These are phyloP conservation scores for Acrobasis repandana DNA, from an alignment of 2,888 invertebrate species.

Conservation along the genomic window DNA sequence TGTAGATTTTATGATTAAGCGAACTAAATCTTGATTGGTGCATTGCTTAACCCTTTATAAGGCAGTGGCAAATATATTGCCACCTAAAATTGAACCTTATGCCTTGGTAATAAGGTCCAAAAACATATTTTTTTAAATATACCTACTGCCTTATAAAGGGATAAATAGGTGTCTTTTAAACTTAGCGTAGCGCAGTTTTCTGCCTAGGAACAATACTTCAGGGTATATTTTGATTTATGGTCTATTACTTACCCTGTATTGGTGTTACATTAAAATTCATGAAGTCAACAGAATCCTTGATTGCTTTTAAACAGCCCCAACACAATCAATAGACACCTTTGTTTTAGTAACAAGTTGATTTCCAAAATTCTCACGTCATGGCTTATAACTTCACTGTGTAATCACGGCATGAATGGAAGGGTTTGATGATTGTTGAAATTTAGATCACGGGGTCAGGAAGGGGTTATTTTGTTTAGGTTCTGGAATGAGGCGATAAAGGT, in stretches of 20 bases:
- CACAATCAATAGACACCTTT: slow-evolving; percentile 71
- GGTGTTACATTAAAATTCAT: slow-evolving; percentile 1
- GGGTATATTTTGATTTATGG: no score
- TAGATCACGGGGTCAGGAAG: slow-evolving; percentile 20
- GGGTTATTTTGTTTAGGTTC: slow-evolving; percentile 27
- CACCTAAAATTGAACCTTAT: no score
- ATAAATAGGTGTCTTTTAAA: no score
- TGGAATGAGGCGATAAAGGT: slow-evolving; percentile 60
- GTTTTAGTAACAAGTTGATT: slow-evolving; percentile 59
- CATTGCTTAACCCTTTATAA: no score
- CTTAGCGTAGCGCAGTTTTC: no score
- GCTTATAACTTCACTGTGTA: slow-evolving; percentile 17
- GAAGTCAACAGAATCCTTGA: slow-evolving; percentile 35
- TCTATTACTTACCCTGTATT: not conserved
- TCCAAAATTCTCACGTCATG: slow-evolving; percentile 38
- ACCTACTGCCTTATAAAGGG: no score
- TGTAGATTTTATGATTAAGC: no score
- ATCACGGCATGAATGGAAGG: slow-evolving; percentile 2
- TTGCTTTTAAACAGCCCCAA: slow-evolving; percentile 51
- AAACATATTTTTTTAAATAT: no score
- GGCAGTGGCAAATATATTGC: no score
- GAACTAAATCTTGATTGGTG: no score
- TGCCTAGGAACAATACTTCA: no score
- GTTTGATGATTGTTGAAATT: slow-evolving; percentile 26
- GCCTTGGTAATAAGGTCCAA: no score